Percentiles rank a stretch among this genome's conserved stretches.
phyloP scores from a whole-genome alignment of 2,113 vertebrate genomes.

The Melanerpes formicivorus region DNA sequence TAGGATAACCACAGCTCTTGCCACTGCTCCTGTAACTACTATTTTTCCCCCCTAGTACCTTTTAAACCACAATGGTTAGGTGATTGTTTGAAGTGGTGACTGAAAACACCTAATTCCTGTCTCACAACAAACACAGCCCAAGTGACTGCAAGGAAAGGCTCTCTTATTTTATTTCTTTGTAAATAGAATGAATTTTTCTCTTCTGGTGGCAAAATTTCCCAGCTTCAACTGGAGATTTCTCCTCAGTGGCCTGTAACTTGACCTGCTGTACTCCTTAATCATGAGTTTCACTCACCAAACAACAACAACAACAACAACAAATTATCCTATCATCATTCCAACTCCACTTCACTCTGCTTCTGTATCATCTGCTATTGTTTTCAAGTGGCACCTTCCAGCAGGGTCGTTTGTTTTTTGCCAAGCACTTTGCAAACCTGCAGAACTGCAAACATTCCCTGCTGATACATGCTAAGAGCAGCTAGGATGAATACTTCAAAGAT shows the following conservation, averaged over 20 bases:
- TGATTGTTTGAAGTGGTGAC: neutral
- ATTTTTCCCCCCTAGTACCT: neutral
- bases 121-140: neutral
- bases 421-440: neutral
- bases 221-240: neutral
- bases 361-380: neutral
- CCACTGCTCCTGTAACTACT: neutral
- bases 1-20: neutral
- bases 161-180: neutral
- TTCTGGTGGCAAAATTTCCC: neutral
- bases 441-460: neutral
- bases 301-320: neutral
- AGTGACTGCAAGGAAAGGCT: neutral
- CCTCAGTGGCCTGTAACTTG: neutral
- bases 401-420: neutral
- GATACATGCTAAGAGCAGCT: neutral
- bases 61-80: neutral
- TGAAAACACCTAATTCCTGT: neutral
- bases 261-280: neutral
- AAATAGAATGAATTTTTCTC: neutral
- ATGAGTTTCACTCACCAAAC: neutral
- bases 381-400: neutral
- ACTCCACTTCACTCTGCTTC: neutral
- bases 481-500: slow-evolving; percentile 4
- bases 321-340: neutral